phyloP scores from a whole-genome alignment of 2,797 vertebrate genomes.

The Gymnocypris eckloni region DNA sequence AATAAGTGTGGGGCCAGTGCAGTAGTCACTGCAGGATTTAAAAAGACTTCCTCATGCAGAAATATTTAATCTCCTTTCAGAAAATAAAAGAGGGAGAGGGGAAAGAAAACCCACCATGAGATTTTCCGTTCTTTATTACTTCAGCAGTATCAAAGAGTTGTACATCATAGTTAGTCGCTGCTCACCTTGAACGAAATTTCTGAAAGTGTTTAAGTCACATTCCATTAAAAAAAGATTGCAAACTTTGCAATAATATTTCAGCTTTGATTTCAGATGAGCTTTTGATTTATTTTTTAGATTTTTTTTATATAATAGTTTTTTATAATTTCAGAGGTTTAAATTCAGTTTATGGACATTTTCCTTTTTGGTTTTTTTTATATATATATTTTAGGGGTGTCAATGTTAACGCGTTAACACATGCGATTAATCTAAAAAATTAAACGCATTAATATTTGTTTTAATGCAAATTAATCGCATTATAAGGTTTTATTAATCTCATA shows the following conservation, averaged over 20 bases:
- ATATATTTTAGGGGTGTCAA: too few species aligned
- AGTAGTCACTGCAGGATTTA: constrained; percentile 80
- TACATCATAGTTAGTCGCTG: constrained; percentile 43
- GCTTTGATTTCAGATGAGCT: neutral
- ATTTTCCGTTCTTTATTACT: constrained; percentile 53
- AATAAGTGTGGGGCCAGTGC: constrained; percentile 78
- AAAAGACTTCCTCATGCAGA: constrained; percentile 89
- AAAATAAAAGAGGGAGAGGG: constrained; percentile 72
- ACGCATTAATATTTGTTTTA: too few species aligned
- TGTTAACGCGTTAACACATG: too few species aligned
- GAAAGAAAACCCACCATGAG: constrained; percentile 34
- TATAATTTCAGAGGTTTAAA: neutral
- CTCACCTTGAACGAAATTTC: neutral
- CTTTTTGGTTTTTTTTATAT: neutral
- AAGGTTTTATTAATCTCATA: too few species aligned
- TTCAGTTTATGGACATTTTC: neutral
- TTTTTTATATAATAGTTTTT: too few species aligned
- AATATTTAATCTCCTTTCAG: constrained; percentile 88
- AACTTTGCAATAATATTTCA: neutral
- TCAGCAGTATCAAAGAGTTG: constrained; percentile 42
- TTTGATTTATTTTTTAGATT: too few species aligned
- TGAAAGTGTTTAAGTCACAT: constrained; percentile 30
- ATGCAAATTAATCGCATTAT: too few species aligned
- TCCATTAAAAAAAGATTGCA: neutral
- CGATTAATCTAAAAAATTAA: too few species aligned